Percentiles rank a stretch among this genome's conserved stretches.
Conservation (phyloP, 2,113 vertebrate species). For the Dolichallabes microphthalmus region DNA sequence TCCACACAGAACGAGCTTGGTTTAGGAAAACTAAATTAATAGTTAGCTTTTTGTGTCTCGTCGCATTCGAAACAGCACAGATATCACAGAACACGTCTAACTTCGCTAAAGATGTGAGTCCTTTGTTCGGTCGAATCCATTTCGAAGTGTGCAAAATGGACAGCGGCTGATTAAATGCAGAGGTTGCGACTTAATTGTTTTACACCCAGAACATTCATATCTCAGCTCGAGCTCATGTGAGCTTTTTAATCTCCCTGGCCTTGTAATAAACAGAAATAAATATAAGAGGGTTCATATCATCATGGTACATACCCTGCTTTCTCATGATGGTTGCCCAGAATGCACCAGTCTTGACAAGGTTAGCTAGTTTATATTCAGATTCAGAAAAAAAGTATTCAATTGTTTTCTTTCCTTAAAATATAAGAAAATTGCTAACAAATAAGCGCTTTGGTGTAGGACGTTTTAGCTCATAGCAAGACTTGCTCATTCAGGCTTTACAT, state of each 20-base stretch:
- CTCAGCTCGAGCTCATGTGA: slow-evolving; percentile 37
- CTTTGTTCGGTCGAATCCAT: slow-evolving; percentile 28
- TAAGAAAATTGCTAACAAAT: slow-evolving; percentile 41
- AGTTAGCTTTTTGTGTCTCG: slow-evolving; percentile 4
- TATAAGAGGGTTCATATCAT: slow-evolving; percentile 25
- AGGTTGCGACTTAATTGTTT: slow-evolving; percentile 49
- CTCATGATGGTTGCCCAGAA: not conserved
- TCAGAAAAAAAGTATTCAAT: slow-evolving; percentile 42
- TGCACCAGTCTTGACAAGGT: not conserved
- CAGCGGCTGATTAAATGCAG: slow-evolving; percentile 46
- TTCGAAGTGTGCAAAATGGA: slow-evolving; percentile 30
- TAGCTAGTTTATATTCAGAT: slow-evolving; percentile 47
- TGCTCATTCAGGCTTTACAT: slow-evolving; percentile 31
- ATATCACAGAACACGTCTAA: slow-evolving; percentile 29
- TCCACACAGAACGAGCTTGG: slow-evolving; percentile 21
- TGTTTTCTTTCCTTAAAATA: slow-evolving; percentile 54
- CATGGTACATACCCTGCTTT: slow-evolving; percentile 7
- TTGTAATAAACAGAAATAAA: slow-evolving; percentile 51
- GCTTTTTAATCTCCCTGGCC: slow-evolving; percentile 44
- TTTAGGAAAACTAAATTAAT: slow-evolving; percentile 40
- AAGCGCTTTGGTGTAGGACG: slow-evolving; percentile 36
- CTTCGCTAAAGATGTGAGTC: slow-evolving; percentile 39
- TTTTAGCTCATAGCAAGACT: slow-evolving; percentile 30
- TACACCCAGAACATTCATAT: slow-evolving; percentile 43
- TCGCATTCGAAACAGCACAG: not conserved